Base-by-base conservation (phyloP, 2,797 vertebrate genomes). In the Myotis daubentonii region DNA sequence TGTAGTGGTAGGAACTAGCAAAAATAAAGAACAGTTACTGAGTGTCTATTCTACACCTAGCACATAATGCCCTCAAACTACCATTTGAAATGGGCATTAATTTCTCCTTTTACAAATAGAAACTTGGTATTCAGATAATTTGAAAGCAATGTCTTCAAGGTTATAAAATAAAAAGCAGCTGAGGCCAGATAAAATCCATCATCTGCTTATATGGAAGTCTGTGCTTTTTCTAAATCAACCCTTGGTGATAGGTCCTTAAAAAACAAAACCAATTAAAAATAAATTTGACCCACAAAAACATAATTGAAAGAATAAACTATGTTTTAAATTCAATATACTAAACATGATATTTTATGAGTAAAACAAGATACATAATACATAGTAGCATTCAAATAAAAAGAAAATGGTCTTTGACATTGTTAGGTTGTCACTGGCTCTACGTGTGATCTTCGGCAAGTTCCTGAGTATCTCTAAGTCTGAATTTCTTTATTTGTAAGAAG, bases 311-410 rank as follows among this genome's bases (percentile, higher is more conserved):
- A 94, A 95, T 80, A 91, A 85, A 81, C 38, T 65, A 75, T 60
- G 30, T 53, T 84, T 91, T 85, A 88, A 89, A 81, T 62, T 84
- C 87, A 91, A 88, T 33, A 92, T 66, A 76, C 47, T 28, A 85
- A 82, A 36, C 44, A 90, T 81, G 19, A 72, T 81, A 78, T 55
- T 88, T 93, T 76, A 91, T 71, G 41, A 90, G 36, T 78, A 93
- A 89, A 89, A 8, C 33, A 94, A 93, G n/a, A 91, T 60, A 88
- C 5, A 22, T 33, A 91, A 25, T 79, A 57, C 10, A 44, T 16
- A 87, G 82, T 91, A 91, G 75, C 30, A 68, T 28, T 81, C 36
- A 88, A 87, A 71, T 47, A 91, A 72, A 94, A 89, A 71, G 51
- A 95, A 91, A 94, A 87, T 87, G 12, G 17, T 87, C 10, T 94